Conservation (phyloP, 2,113 vertebrate genomes). For the Passer montanus region DNA sequence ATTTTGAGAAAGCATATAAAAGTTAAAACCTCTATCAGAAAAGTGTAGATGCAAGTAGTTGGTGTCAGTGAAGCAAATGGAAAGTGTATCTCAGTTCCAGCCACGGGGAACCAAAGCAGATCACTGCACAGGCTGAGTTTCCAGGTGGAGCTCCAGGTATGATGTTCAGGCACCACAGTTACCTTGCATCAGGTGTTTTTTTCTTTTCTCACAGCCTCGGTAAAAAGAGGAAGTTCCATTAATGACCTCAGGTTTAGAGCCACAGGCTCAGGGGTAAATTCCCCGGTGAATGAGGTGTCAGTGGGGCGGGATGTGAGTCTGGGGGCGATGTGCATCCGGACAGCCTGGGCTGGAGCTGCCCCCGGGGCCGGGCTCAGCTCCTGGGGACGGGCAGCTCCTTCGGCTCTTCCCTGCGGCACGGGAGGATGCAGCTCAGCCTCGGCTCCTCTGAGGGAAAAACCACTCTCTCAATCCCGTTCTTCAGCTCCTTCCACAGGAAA, state of each 20-base stretch:
- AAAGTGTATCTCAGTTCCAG: not conserved
- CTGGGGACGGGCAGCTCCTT: not conserved
- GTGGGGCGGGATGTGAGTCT: not conserved
- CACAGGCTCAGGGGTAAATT: not conserved
- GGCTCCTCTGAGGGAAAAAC: not conserved
- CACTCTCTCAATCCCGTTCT: not conserved
- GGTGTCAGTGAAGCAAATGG: not conserved
- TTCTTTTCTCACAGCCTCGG: not conserved
- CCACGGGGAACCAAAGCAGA: not conserved
- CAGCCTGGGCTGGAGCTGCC: not conserved
- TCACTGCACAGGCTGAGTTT: not conserved
- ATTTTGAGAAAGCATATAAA: not conserved
- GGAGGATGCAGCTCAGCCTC: not conserved
- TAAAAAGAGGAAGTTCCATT: not conserved
- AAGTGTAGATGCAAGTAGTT: not conserved
- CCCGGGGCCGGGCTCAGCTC: not conserved
- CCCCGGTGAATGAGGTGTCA: not conserved
- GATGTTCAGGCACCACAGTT: not conserved
- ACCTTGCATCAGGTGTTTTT: not conserved
- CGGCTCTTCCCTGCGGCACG: not conserved
- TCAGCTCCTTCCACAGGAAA: not conserved
- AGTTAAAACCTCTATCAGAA: not conserved
- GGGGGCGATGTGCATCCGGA: not conserved
- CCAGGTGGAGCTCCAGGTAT: not conserved
- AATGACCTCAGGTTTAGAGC: not conserved